Evolutionary conservation across 2,888 invertebrate genomes (phyloP).

Genomic region (Hedya salicella): DNA sequence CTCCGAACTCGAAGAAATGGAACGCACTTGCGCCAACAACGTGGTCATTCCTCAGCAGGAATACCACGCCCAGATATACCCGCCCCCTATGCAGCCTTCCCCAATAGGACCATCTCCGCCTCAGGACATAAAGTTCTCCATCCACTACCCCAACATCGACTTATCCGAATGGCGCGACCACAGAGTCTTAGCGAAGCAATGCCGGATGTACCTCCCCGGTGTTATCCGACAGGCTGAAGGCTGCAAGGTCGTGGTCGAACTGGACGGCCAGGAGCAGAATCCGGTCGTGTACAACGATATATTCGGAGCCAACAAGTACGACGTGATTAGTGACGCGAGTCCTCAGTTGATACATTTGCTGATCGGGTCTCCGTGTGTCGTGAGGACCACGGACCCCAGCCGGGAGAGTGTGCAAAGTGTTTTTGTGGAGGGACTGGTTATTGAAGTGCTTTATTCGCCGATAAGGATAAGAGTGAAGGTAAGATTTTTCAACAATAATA

Average conservation of each 20-base stretch:
- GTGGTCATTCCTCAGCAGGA: constrained; percentile 67
- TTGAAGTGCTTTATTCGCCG: constrained; percentile 77
- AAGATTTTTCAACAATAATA: constrained; percentile 54
- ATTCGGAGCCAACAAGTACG: constrained; percentile 91
- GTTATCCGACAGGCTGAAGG: constrained; percentile 91
- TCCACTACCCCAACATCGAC: constrained; percentile 88
- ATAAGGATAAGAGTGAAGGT: constrained; percentile 81
- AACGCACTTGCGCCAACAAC: constrained; percentile 79
- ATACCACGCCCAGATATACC: constrained; percentile 63
- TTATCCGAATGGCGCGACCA: constrained; percentile 97
- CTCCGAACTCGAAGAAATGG: constrained; percentile 90
- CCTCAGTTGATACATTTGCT: constrained; percentile 93
- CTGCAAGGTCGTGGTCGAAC: constrained; percentile 91
- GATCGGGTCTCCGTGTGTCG: constrained; percentile 92
- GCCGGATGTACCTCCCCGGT: constrained; percentile 93
- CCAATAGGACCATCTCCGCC: constrained; percentile 83
- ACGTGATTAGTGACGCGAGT: constrained; percentile 96
- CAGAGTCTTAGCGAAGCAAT: constrained; percentile 94
- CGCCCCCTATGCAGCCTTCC: constrained; percentile 69
- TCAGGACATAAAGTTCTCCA: constrained; percentile 79
- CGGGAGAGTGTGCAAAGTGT: constrained; percentile 87
- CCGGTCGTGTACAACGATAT: constrained; percentile 90
- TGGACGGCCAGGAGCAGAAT: constrained; percentile 91
- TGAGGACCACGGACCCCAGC: constrained; percentile 86
- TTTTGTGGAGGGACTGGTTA: constrained; percentile 94